These are phyloP conservation scores for Calliphora vicina DNA, from an alignment of 1,140 invertebrate genomes.

Conservation along the genomic window DNA sequence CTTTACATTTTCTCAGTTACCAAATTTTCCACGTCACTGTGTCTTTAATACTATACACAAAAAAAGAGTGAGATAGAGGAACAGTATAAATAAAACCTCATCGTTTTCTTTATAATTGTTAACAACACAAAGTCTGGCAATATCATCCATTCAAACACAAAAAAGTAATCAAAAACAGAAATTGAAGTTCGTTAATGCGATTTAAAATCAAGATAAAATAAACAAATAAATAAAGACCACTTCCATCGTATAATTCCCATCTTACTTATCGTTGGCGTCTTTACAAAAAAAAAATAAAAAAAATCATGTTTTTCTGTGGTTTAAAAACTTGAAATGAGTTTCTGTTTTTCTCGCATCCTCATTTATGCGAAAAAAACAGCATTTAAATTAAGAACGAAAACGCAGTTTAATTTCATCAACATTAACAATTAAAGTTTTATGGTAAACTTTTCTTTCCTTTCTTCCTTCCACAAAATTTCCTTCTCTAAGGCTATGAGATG, in stretches of 20 bases:
- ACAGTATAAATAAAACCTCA: not conserved
- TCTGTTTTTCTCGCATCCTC: not conserved
- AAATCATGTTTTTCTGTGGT: not conserved
- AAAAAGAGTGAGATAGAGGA: too few relatives aligned
- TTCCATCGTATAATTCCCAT: not conserved
- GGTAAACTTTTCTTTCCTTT: slow-evolving; percentile 14
- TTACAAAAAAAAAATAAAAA: not conserved
- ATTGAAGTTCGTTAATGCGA: slow-evolving; percentile 24
- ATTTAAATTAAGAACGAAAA: slow-evolving; percentile 29
- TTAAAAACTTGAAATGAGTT: not conserved
- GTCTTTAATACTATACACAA: too few relatives aligned
- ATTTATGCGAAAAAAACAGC: slow-evolving; percentile 5
- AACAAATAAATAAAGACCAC: not conserved
- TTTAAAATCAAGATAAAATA: not conserved
- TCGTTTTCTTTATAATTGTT: slow-evolving; percentile 12
- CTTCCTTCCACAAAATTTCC: not conserved
- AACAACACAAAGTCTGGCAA: slow-evolving; percentile 10
- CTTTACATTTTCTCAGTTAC: too few relatives aligned
- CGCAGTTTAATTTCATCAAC: slow-evolving; percentile 30
- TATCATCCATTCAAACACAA: slow-evolving; percentile 11
- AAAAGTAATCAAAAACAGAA: slow-evolving; percentile 31
- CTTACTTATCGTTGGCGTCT: not conserved
- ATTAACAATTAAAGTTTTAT: slow-evolving; percentile 33
- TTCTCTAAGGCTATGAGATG: not conserved
- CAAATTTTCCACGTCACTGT: too few relatives aligned